Percentiles rank a stretch among this genome's conserved stretches.
These are phyloP conservation scores for Kradibia gibbosae DNA, from an alignment of 1,140 invertebrate species.

Conservation along the genomic window DNA sequence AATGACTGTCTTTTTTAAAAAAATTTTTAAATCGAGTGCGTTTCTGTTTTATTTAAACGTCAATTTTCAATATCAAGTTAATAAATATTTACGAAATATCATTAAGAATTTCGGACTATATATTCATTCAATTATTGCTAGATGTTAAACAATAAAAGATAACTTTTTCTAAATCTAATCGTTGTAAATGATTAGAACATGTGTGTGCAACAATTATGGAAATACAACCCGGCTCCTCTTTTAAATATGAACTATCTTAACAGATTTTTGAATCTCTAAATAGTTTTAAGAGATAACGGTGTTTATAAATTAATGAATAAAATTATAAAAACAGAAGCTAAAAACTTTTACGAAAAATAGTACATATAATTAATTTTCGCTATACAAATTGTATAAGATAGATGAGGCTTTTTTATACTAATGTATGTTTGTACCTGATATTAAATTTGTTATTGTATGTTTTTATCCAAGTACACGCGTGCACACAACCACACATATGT, in stretches of 20 bases:
- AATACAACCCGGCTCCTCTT: not conserved
- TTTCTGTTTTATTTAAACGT: not conserved
- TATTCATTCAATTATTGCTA: not conserved
- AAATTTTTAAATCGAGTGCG: not conserved
- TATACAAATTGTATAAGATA: not conserved
- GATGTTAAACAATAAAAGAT: not conserved
- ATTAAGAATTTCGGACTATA: not conserved
- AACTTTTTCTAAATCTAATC: conserved; percentile 3
- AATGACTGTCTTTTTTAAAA: conserved; percentile 19
- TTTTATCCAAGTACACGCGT: too few species aligned
- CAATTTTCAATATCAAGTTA: not conserved
- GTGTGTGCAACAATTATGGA: not conserved
- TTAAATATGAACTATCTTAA: not conserved
- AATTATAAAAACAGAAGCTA: not conserved
- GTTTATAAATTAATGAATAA: not conserved
- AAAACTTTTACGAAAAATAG: not conserved
- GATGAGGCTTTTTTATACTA: not conserved
- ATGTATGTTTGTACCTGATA: not conserved
- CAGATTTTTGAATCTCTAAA: not conserved
- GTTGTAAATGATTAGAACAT: not conserved
- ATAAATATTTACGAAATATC: not conserved
- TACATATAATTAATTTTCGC: conserved; percentile 12
- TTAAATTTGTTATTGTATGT: too few species aligned
- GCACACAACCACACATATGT: too few species aligned
- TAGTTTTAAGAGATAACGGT: not conserved